phyloP scores from a whole-genome alignment of 1,140 invertebrate species.

The Drosophila jambulina region DNA sequence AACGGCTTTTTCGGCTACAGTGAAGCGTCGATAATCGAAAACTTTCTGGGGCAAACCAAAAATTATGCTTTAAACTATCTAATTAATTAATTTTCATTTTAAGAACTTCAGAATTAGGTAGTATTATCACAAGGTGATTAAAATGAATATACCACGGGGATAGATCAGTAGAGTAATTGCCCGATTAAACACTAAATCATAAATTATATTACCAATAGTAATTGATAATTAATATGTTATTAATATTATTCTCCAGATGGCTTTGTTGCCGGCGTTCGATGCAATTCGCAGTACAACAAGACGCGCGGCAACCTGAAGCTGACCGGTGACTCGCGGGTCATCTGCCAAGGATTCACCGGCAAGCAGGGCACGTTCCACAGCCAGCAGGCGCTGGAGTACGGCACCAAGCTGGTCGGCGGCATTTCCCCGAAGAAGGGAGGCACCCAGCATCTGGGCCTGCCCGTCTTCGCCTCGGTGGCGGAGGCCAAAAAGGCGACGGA shows the following conservation, averaged over 20 bases:
- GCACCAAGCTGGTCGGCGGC: slow-evolving; percentile 98
- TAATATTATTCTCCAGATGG: slow-evolving; percentile 59
- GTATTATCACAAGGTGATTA: too few relatives aligned
- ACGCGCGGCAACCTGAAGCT: slow-evolving; percentile 94
- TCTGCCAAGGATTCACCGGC: slow-evolving; percentile 98
- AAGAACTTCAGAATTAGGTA: too few relatives aligned
- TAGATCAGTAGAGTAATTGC: too few relatives aligned
- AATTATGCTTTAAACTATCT: too few relatives aligned
- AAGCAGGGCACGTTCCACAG: slow-evolving; percentile 98
- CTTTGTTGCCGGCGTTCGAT: slow-evolving; percentile 74
- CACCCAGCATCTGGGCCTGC: slow-evolving; percentile 95
- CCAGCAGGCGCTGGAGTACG: slow-evolving; percentile 99
- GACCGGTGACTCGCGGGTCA: slow-evolving; percentile 95
- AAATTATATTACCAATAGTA: neutral
- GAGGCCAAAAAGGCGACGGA: slow-evolving; percentile 94
- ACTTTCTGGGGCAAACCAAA: neutral
- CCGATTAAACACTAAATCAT: too few relatives aligned
- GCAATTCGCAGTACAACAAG: slow-evolving; percentile 87
- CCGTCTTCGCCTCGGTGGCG: slow-evolving; percentile 94
- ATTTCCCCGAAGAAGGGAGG: slow-evolving; percentile 99
- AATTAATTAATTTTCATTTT: too few relatives aligned
- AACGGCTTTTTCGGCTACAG: slow-evolving; percentile 33
- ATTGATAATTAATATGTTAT: neutral
- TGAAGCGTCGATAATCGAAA: slow-evolving; percentile 3
- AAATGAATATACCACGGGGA: too few relatives aligned